These are phyloP conservation scores for Eristalis intricaria DNA, from an alignment of 2,888 invertebrate species.

Conservation along the genomic window DNA sequence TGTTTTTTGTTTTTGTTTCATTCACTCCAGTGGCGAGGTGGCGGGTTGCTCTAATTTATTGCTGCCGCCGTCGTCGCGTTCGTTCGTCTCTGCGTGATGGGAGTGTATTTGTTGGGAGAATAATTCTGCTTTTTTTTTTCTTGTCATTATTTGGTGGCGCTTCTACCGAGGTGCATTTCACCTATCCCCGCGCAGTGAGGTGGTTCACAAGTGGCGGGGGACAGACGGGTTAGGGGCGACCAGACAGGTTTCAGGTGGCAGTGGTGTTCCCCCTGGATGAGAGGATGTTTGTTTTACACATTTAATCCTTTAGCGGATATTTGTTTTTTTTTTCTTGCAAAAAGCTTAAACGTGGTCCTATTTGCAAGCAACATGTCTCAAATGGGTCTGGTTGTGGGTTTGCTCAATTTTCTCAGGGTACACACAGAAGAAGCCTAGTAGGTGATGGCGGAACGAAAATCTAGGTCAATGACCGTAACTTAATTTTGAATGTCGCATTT, in stretches of 20 bases:
- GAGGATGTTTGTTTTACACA: not conserved
- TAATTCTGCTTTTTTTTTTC: constrained; percentile 14
- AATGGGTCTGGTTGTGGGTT: constrained; percentile 12
- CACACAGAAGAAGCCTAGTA: constrained; percentile 35
- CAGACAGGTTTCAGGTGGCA: constrained; percentile 64
- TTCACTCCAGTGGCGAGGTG: constrained; percentile 40
- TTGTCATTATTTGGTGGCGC: constrained; percentile 39
- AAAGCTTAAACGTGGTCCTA: not conserved
- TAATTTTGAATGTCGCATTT: constrained; percentile 67
- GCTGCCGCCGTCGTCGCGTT: constrained; percentile 28
- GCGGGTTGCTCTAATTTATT: constrained; percentile 52
- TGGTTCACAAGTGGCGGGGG: not conserved
- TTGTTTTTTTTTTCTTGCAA: not conserved
- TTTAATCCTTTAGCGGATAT: not conserved
- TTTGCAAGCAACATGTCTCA: constrained; percentile 28
- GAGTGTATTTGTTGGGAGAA: constrained; percentile 36
- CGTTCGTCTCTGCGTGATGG: constrained; percentile 41
- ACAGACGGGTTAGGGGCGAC: constrained; percentile 13
- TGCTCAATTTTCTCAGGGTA: constrained; percentile 3
- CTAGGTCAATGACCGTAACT: constrained; percentile 79
- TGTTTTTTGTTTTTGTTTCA: constrained; percentile 35
- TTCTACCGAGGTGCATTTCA: constrained; percentile 56
- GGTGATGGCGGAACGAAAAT: constrained; percentile 69
- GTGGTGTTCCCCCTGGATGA: constrained; percentile 5
- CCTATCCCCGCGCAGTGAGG: constrained; percentile 12